phyloP scores from a whole-genome alignment of 2,888 invertebrate genomes.

The Cremastobaeus sp. region DNA sequence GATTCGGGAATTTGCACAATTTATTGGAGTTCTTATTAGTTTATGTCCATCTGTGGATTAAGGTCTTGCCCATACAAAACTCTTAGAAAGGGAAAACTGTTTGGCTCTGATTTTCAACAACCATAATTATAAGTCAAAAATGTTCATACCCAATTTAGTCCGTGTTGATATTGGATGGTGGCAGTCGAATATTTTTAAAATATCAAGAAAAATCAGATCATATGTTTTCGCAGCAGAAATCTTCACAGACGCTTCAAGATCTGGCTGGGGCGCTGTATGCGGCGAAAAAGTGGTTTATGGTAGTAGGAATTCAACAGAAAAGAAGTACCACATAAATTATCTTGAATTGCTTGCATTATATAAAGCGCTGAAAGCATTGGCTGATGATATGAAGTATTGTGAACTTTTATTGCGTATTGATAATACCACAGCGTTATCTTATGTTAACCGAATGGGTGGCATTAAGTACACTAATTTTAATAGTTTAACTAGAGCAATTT shows the following conservation, averaged over 20 bases:
- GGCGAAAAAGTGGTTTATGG: conserved; percentile 6
- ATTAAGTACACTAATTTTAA: conserved; percentile 17
- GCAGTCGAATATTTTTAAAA: not conserved
- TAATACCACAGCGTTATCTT: conserved; percentile 10
- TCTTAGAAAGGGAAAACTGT: conserved; percentile 10
- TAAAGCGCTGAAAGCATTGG: conserved; percentile 5
- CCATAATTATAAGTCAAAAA: conserved; percentile 3
- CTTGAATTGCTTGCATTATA: conserved; percentile 1
- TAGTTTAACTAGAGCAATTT: conserved; percentile 5
- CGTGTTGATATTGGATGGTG: conserved; percentile 1
- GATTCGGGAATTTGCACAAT: no score
- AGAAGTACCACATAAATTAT: conserved; percentile 21
- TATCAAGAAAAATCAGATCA: not conserved
- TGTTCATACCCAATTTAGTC: not conserved
- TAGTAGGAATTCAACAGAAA: not conserved
- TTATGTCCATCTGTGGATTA: not conserved
- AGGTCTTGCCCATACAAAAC: not conserved
- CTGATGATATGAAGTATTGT: conserved; percentile 1
- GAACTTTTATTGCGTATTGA: conserved; percentile 14
- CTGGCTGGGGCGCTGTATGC: conserved; percentile 17
- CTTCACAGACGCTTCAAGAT: conserved; percentile 9
- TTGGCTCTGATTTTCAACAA: conserved; percentile 6
- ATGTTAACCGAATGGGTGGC: conserved; percentile 3
- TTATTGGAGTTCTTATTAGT: no score
- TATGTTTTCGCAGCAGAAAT: not conserved